phyloP scores from a whole-genome alignment of 2,888 invertebrate species.

The Sesia bembeciformis region DNA sequence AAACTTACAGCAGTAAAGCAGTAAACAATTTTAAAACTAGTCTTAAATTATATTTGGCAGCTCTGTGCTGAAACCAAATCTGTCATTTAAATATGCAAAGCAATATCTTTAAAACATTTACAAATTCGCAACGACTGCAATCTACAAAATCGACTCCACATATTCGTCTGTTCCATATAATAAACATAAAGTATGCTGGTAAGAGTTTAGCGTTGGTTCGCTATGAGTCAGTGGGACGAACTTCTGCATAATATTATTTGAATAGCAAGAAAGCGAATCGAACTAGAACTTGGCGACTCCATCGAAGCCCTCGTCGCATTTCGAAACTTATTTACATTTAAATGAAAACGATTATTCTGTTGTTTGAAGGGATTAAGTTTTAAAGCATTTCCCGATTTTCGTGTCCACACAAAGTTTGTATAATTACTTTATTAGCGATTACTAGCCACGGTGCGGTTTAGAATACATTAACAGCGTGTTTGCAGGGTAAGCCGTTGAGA shows the following conservation, averaged over 20 bases:
- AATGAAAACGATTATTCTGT: constrained; percentile 59
- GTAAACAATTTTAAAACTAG: too few relatives aligned
- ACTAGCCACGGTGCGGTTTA: constrained; percentile 30
- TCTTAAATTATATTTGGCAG: too few relatives aligned
- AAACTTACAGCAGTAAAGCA: too few relatives aligned
- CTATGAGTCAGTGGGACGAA: constrained; percentile 20
- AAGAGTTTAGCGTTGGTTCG: constrained; percentile 29
- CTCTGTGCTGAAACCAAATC: too few relatives aligned
- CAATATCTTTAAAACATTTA: too few relatives aligned
- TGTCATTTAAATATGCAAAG: too few relatives aligned
- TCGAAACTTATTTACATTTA: constrained; percentile 48
- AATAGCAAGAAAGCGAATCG: constrained; percentile 37
- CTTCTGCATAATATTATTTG: constrained; percentile 50
- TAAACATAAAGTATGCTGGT: constrained; percentile 35
- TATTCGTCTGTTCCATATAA: constrained; percentile 13
- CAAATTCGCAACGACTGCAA: too few relatives aligned
- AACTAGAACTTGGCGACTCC: constrained; percentile 38
- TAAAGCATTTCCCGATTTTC: constrained; percentile 23
- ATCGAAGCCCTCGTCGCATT: constrained; percentile 41
- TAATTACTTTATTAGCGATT: constrained; percentile 45
- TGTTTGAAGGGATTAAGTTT: constrained; percentile 55
- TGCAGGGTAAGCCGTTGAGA: background rate
- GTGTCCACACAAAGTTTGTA: constrained; percentile 29
- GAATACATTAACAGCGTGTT: constrained; percentile 29
- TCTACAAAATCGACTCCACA: constrained; percentile 8